Evolutionary conservation across 2,113 vertebrate species (phyloP), one percentile per base, ranked within the genome.

Genomic region (Desmodus rotundus): DNA sequence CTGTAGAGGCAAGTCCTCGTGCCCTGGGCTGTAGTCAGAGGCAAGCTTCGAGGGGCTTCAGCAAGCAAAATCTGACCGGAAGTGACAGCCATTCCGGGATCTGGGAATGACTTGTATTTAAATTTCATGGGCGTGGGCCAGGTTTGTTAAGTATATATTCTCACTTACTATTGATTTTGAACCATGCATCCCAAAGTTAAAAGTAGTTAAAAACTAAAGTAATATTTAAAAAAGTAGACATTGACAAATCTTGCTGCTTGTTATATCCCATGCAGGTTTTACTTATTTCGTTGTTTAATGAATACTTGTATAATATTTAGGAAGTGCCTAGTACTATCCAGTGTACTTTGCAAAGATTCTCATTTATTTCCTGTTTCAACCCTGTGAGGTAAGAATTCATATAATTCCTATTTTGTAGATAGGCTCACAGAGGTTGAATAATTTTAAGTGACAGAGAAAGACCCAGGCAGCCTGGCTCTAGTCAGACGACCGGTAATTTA

Each of bases 91-190:
- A 31, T 65, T 93, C 12, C 77, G 58, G 47, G 41, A 15, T 86
- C 33, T 58, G 31, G n/a, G 38, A 80, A 26, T 58, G 12, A 41
- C 33, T 92, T 95, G 3, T 80, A 61, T 92, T 92, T 96, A 92
- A 77, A 52, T 86, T 70, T 93, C 16, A 89, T 56, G 20, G 16
- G 9, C 72, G 0, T 24, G 47, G 45, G n/a, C 24, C 19, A 74
- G 7, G 84, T 91, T 88, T 77, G 31, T 89, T 86, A 87, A 89
- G 33, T 63, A 50, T 74, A 58, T 68, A 5, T 74, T 24, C 72
- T 85, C 3, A 87, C 74, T 95, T 92, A 54, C n/a, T 73, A 7
- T 91, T 81, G 15, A 38, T 97, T 90, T 94, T 84, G 43, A 84
- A 61, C 8, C 19, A 38, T 70, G 41, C 4, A 52, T 82, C 31